Percentiles rank a stretch among this genome's conserved stretches.
phyloP scores from a whole-genome alignment of 2,888 invertebrate genomes.

The Yponomeuta plumbellus region DNA sequence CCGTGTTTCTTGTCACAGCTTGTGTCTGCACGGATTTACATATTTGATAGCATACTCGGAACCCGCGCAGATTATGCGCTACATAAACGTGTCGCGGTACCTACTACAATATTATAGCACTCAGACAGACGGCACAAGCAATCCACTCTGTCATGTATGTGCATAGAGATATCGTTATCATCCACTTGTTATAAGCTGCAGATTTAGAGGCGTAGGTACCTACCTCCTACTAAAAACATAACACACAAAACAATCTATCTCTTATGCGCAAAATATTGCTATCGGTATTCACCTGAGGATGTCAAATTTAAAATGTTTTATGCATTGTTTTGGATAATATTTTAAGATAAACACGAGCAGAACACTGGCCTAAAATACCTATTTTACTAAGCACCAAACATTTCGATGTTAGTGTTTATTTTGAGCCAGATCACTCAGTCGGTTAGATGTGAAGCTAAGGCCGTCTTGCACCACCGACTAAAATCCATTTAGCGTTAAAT shows the following conservation, averaged over 20 bases:
- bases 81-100: not conserved
- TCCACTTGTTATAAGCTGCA: not conserved
- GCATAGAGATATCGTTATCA: slow-evolving; percentile 1
- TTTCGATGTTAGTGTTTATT: too few species aligned
- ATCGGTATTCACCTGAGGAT: too few species aligned
- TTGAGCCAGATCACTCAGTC: too few species aligned
- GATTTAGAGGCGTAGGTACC: not conserved
- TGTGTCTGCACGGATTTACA: not conserved
- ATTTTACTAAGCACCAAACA: too few species aligned
- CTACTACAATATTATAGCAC: not conserved
- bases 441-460: too few species aligned
- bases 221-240: not conserved
- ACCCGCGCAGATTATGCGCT: not conserved
- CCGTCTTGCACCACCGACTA: too few species aligned
- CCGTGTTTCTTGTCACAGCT: not conserved
- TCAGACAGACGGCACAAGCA: not conserved
- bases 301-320: too few species aligned
- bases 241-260: not conserved
- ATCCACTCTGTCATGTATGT: not conserved
- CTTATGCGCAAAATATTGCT: too few species aligned
- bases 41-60: not conserved
- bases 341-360: too few species aligned
- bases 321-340: too few species aligned
- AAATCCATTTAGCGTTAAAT: too few species aligned
- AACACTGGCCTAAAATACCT: too few species aligned